These are phyloP conservation scores for Porites divaricata DNA, from an alignment of 92 coral and sea anemone genomes.

Conservation along the genomic window DNA sequence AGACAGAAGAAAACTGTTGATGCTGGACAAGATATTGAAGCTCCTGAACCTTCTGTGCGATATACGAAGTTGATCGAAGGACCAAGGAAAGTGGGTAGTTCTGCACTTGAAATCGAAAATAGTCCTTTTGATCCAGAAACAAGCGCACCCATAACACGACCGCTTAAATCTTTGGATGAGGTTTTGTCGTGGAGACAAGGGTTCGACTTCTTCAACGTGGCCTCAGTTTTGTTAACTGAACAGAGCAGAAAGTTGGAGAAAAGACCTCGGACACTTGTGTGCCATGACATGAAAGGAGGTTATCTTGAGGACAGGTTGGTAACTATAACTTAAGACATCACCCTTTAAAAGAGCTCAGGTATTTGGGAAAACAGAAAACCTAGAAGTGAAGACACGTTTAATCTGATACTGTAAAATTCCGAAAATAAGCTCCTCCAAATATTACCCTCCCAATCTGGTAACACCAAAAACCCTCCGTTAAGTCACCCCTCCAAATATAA, in stretches of 20 bases:
- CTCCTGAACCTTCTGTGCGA: constrained; percentile 12
- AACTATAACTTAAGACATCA: no score
- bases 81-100: constrained; percentile 10
- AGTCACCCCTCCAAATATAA: no score
- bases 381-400: no score
- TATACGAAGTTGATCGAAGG: constrained; percentile 48
- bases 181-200: constrained; percentile 88
- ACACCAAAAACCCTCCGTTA: no score
- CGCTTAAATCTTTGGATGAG: constrained; percentile 82
- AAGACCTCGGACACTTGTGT: constrained; percentile 88
- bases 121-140: constrained; percentile 66
- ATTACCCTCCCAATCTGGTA: no score
- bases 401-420: no score
- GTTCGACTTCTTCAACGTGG: constrained; percentile 88
- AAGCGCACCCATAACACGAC: constrained; percentile 80
- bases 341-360: no score
- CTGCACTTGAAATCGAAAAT: not conserved
- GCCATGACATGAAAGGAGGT: constrained; percentile 99
- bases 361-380: no score
- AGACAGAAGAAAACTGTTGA: not conserved
- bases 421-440: no score
- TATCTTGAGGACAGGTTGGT: constrained; percentile 92
- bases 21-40: not conserved
- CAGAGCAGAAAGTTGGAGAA: constrained; percentile 54
- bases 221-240: constrained; percentile 51